Evolutionary conservation across 2,113 vertebrate species (phyloP).

Genomic region (Callaeas wilsoni): DNA sequence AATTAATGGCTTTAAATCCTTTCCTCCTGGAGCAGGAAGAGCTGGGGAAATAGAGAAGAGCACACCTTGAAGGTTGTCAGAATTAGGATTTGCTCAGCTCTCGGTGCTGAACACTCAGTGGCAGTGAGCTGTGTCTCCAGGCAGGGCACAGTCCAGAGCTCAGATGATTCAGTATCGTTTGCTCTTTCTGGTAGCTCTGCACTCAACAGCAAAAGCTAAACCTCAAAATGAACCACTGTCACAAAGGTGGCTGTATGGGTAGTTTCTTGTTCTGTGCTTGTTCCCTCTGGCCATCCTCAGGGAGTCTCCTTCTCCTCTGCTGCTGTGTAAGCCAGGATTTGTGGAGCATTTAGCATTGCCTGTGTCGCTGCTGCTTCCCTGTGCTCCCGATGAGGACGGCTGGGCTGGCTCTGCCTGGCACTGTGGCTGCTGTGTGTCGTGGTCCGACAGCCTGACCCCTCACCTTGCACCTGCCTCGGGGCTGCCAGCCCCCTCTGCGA

Average conservation of each 20-base stretch:
- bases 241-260: not conserved
- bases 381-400: accelerated
- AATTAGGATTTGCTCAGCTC: not conserved
- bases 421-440: accelerated
- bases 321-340: not conserved
- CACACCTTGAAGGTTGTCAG: not conserved
- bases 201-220: not conserved
- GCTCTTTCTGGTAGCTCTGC: not conserved
- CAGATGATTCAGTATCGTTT: not conserved
- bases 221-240: not conserved
- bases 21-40: not conserved
- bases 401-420: not conserved
- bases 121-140: not conserved
- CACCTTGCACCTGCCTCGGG: accelerated
- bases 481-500: not conserved
- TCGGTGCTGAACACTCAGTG: not conserved
- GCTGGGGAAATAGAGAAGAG: not conserved
- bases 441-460: accelerated
- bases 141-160: not conserved
- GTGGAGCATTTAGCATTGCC: accelerated
- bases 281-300: not conserved
- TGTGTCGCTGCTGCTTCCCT: accelerated
- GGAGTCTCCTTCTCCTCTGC: not conserved
- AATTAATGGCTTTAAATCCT: not conserved
- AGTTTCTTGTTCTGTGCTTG: not conserved